Conservation (phyloP, 1,140 invertebrate species). For the Anastatus disparis region DNA sequence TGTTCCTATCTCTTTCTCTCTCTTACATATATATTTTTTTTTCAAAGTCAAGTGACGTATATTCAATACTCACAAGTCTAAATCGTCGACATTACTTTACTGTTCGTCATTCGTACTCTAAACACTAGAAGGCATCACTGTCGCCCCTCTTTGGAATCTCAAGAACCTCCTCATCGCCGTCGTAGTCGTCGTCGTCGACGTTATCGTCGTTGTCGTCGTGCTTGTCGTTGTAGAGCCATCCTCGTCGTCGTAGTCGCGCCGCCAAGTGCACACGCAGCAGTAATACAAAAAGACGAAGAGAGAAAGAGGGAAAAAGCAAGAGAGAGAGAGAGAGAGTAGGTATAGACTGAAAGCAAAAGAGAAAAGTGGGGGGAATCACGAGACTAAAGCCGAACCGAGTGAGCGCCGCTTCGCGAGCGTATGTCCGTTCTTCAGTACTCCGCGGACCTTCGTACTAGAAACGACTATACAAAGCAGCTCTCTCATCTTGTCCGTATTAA, state of each 20-base stretch:
- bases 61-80: constrained; percentile 22
- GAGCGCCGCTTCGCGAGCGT: constrained; percentile 13
- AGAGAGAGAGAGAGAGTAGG: constrained; percentile 38
- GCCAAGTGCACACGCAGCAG: constrained; percentile 6
- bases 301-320: constrained; percentile 5
- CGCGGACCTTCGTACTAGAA: constrained; percentile 46
- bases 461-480: too few species aligned
- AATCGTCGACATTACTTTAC: constrained; percentile 6
- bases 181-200: too few species aligned
- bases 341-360: constrained; percentile 18
- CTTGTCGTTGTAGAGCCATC: too few species aligned
- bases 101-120: constrained; percentile 32
- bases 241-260: too few species aligned
- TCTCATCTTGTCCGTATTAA: too few species aligned
- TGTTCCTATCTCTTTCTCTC: constrained; percentile 4
- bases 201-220: too few species aligned
- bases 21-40: neutral
- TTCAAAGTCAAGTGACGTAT: constrained; percentile 24
- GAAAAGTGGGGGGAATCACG: constrained; percentile 51
- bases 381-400: constrained; percentile 37
- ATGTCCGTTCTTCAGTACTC: constrained; percentile 52
- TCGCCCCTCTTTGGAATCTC: constrained; percentile 46
- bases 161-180: constrained; percentile 17
- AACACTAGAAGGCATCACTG: constrained; percentile 53
- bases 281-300: neutral